Base-by-base conservation (phyloP, 2,888 invertebrate species). In the Druceiella hillmani region DNA sequence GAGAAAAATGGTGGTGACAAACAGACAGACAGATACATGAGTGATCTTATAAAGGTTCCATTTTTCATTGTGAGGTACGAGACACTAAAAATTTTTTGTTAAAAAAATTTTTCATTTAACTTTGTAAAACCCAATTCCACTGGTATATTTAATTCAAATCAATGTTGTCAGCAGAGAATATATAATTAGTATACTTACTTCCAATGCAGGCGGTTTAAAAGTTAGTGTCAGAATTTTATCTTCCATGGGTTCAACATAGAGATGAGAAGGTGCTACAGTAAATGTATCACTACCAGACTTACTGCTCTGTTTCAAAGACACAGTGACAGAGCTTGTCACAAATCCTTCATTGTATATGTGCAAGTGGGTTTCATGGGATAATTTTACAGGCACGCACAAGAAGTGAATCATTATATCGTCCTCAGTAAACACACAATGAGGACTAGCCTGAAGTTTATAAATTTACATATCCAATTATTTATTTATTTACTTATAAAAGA, bases 271-370 rank as follows among this genome's bases (percentile, higher is more conserved):
- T 41, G 69, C 66, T 39, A 70, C 56, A 7, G 61, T 62, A 51
- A 68, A 68, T 44, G 66, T 65, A 10, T 56, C 50, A 17, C 48
- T 41, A 44, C 53, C 56, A 2, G 64, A 55, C 48, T 69, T 66
- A 0, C 54, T 35, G 43, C 68, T 66, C 46, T 66, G 64, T 32
- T 62, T 57, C 17, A 70, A 46, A 42, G 56, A 61, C 64, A 68
- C 68, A 4, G 46, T 56, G 3, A 70, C 54, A 2, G 55, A 62
- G 47, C 62, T 62, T 1, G 69, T 55, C 14, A 70, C 70, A n/a
- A 69, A 53, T 10, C 70, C 70, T 33, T 65, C 65, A 41, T 70
- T 70, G 38, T 67, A 70, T 10, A 70, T 55, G 45, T 69, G 66
- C 28, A 70, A 59, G 0, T 48, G 46, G 10, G 58, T 68, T 13